Base-by-base conservation (phyloP, 2,888 invertebrate genomes). In the Tetragonisca angustula region DNA sequence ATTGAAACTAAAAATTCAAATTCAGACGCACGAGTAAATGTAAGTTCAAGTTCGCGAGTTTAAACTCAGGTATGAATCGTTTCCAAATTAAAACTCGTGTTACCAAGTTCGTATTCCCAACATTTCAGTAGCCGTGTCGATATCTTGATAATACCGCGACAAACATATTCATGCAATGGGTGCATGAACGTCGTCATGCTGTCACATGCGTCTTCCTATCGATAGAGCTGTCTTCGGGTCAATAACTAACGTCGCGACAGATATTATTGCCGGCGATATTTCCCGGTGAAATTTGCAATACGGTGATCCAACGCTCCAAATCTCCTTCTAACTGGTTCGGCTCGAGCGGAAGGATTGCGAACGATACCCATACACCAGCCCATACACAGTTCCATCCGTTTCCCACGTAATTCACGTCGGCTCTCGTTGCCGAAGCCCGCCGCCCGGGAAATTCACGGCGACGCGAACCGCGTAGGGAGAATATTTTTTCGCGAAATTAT, bases 361-460 rank as follows among this genome's bases (percentile, higher is more conserved):
- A 84, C 89, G 90, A 91, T 89, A 86, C 84, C 84, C 83, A 56
- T 2, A 27, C 2, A 65, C 50, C 67, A 32, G 32, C 36, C 43
- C 2, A 43, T 11, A 43, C 9, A 43, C 43, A 9, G 50, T 78
- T 43, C 68, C 79, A 43, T 72, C 61, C 62, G 62, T 68, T 68
- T 70, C 32, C 62, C 52, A 52, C 84, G 88, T 92, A 90, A 92
- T 91, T 92, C 90, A 91, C 89, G 90, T 90, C 89, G 86, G 87
- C 86, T 87, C 89, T 90, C 90, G 89, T 92, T 91, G 90, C 90
- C 79, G 32, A 68, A 64, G 70, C 76, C 62, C 43, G 61, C 56
- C 2, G 3, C 9, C 62, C 36, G 64, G 75, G 79, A 81, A 85
- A 87, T 88, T 83, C 84, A 79, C 75, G 61, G 21, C 69, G 84